These are phyloP conservation scores for Drosophila bifasciata DNA, from an alignment of 1,140 invertebrate genomes.

Conservation along the genomic window DNA sequence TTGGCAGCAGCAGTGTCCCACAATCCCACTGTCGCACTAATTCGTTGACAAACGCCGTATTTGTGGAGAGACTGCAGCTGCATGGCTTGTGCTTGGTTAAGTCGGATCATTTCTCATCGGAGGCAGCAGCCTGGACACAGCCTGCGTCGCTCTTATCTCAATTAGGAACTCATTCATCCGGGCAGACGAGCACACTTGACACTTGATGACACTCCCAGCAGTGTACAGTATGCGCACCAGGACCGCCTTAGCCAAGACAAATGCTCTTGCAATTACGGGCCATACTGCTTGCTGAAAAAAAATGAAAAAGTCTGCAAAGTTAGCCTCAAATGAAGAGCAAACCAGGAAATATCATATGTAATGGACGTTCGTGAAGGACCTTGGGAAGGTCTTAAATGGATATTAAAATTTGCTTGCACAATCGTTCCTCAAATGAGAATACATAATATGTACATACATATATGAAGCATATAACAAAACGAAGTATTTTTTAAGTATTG, in stretches of 20 bases:
- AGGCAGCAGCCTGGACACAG: conserved; percentile 26
- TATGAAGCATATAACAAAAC: too few relatives aligned
- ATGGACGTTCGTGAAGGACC: too few relatives aligned
- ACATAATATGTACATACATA: too few relatives aligned
- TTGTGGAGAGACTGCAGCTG: too few relatives aligned
- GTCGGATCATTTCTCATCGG: conserved; percentile 60
- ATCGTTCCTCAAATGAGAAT: too few relatives aligned
- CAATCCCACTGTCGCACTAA: conserved; percentile 30
- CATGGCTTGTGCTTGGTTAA: background rate
- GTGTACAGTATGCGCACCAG: conserved; percentile 17
- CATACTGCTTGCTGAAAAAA: too few relatives aligned
- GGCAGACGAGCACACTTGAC: conserved; percentile 50
- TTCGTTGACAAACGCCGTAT: conserved; percentile 21
- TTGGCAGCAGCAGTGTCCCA: conserved; percentile 12
- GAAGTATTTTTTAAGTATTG: too few relatives aligned
- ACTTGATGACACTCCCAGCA: conserved; percentile 38
- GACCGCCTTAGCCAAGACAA: conserved; percentile 8
- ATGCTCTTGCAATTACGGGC: conserved; percentile 19
- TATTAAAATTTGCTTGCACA: too few relatives aligned
- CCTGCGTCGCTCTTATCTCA: conserved; percentile 70
- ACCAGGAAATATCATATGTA: too few relatives aligned
- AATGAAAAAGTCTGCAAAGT: too few relatives aligned
- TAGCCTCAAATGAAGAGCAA: too few relatives aligned
- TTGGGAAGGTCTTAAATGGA: too few relatives aligned
- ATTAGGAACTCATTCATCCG: conserved; percentile 71